Conservation (phyloP, 1,140 invertebrate genomes). For the Zaprionus nigranus region DNA sequence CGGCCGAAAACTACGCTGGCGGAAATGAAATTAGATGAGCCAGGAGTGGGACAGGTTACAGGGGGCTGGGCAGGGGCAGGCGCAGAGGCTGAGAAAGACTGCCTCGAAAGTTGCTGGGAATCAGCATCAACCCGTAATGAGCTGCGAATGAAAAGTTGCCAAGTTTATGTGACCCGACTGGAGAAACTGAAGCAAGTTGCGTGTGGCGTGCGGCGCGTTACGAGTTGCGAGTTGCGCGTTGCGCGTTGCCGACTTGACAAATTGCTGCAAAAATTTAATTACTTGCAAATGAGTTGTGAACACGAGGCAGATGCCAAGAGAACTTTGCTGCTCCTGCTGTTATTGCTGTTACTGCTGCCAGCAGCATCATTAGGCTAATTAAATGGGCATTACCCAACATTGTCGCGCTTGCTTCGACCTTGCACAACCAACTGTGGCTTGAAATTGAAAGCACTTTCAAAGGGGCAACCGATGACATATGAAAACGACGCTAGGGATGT, state of each 20-base stretch:
- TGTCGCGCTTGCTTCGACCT: not conserved
- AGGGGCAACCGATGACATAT: not conserved
- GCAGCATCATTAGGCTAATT: constrained; percentile 60
- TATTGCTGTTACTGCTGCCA: not conserved
- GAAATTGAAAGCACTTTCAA: constrained; percentile 8
- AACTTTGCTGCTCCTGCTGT: constrained; percentile 11
- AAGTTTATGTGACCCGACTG: constrained; percentile 66
- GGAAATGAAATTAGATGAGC: constrained; percentile 69
- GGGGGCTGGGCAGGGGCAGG: not conserved
- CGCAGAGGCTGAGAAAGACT: not conserved
- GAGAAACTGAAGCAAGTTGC: constrained; percentile 32
- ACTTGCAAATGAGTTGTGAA: constrained; percentile 64
- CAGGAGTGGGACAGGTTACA: not conserved
- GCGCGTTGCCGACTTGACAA: constrained; percentile 48
- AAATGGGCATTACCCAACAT: constrained; percentile 47
- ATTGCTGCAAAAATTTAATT: constrained; percentile 66
- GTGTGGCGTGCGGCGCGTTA: not conserved
- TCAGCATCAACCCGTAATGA: constrained; percentile 43
- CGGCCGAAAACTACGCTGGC: constrained; percentile 54
- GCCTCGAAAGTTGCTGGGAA: constrained; percentile 15
- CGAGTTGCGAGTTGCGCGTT: constrained; percentile 6
- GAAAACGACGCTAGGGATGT: not conserved
- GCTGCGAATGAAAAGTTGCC: constrained; percentile 51
- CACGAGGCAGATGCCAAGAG: constrained; percentile 40
- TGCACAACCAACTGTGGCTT: constrained; percentile 11